phyloP scores from a whole-genome alignment of 2,888 invertebrate species.

The Meta bourneti region DNA sequence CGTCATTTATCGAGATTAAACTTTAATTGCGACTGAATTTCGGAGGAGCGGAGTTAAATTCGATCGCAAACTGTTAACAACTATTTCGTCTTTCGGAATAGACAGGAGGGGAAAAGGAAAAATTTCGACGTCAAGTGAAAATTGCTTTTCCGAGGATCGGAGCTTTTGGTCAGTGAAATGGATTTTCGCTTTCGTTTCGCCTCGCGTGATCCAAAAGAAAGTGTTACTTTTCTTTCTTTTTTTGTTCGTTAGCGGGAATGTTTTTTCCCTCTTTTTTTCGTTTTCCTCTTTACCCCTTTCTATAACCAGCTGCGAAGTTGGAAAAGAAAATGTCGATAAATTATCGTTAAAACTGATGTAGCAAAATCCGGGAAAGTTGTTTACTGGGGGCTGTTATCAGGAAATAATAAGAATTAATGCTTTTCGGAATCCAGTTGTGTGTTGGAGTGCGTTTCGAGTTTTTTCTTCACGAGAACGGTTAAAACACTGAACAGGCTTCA shows the following conservation, averaged over 20 bases:
- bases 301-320: constrained; percentile 16
- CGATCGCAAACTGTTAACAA: constrained; percentile 42
- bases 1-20: constrained; percentile 45
- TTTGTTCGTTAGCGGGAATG: not conserved
- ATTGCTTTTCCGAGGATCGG: constrained; percentile 50
- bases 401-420: not conserved
- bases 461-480: not conserved
- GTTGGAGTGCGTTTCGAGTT: not conserved
- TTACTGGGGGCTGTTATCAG: not conserved
- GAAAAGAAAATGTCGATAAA: constrained; percentile 50
- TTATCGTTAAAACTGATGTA: constrained; percentile 23
- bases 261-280: not conserved
- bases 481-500: not conserved
- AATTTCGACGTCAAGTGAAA: constrained; percentile 17
- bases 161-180: constrained; percentile 43
- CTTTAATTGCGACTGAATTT: constrained; percentile 59
- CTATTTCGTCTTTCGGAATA: constrained; percentile 12
- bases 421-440: not conserved
- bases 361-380: not conserved
- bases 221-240: not conserved
- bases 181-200: constrained; percentile 45
- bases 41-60: not conserved
- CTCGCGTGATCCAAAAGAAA: not conserved
- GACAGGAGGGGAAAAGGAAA: not conserved
- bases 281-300: not conserved